Evolutionary conservation across 2,888 invertebrate species (phyloP).

Genomic region (Hipparchia semele): DNA sequence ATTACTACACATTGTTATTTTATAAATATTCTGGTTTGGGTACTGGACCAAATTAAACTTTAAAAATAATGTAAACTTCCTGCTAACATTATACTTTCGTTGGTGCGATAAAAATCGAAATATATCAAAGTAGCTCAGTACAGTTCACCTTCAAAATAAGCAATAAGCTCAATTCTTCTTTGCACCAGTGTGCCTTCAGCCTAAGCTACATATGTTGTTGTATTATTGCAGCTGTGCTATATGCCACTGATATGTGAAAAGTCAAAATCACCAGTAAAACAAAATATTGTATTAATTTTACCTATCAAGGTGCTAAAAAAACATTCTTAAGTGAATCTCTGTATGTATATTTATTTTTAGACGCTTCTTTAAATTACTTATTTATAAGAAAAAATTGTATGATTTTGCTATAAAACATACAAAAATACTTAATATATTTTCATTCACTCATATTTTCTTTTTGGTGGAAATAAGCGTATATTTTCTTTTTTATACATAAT

Average conservation of each 20-base stretch:
- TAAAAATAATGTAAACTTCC: too few relatives aligned
- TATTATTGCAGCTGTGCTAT: neutral
- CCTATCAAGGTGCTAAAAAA: conserved; percentile 28
- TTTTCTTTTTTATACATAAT: neutral
- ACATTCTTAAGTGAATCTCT: conserved; percentile 22
- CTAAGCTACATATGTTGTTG: neutral
- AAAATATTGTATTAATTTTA: conserved; percentile 18
- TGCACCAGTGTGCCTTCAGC: neutral
- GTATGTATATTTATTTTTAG: conserved; percentile 13
- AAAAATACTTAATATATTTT: neutral
- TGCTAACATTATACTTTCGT: too few relatives aligned
- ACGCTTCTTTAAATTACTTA: conserved; percentile 11
- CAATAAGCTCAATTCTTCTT: too few relatives aligned
- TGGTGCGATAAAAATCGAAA: too few relatives aligned
- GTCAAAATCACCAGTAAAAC: conserved; percentile 24
- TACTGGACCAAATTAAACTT: too few relatives aligned
- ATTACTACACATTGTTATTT: too few relatives aligned
- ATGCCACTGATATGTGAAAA: neutral
- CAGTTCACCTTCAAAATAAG: too few relatives aligned
- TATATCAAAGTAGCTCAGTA: too few relatives aligned
- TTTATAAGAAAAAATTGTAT: neutral
- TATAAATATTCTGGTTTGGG: too few relatives aligned
- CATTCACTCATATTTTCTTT: neutral
- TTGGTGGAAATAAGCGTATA: neutral
- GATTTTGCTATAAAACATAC: neutral